Percentiles rank a stretch among this genome's conserved stretches.
phyloP scores from a whole-genome alignment of 1,140 invertebrate species.

The Drosophila eugracilis region DNA sequence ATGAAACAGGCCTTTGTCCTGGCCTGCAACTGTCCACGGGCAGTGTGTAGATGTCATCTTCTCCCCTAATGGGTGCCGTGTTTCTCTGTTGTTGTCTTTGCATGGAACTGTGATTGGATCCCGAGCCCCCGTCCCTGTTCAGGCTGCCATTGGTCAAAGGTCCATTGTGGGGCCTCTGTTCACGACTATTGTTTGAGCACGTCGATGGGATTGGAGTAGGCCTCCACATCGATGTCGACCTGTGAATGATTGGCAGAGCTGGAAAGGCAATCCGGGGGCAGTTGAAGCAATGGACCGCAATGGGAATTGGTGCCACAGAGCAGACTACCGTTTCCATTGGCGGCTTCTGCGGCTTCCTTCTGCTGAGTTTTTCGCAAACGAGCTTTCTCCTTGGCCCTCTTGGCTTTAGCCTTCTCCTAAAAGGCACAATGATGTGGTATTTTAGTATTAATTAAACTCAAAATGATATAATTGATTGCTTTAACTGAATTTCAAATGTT shows the following conservation, averaged over 20 bases:
- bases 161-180: constrained; percentile 68
- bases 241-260: constrained; percentile 23
- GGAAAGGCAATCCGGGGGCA: constrained; percentile 74
- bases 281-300: constrained; percentile 65
- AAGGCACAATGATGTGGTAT: neutral
- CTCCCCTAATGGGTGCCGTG: constrained; percentile 46
- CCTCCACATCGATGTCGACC: constrained; percentile 73
- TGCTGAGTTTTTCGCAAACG: constrained; percentile 86
- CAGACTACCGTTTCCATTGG: constrained; percentile 79
- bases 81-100: constrained; percentile 60
- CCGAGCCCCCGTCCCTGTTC: constrained; percentile 60
- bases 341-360: constrained; percentile 81
- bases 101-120: constrained; percentile 60
- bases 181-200: constrained; percentile 72
- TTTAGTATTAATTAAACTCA: neutral
- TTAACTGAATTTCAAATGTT: neutral
- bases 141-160: constrained; percentile 75
- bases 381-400: constrained; percentile 89
- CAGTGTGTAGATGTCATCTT: constrained; percentile 82
- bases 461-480: neutral
- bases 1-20: constrained; percentile 61
- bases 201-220: constrained; percentile 84
- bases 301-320: constrained; percentile 63
- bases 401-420: constrained; percentile 89
- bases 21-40: constrained; percentile 78